Evolutionary conservation across 2,113 vertebrate species (phyloP).

Genomic region (Otocyon megalotis): DNA sequence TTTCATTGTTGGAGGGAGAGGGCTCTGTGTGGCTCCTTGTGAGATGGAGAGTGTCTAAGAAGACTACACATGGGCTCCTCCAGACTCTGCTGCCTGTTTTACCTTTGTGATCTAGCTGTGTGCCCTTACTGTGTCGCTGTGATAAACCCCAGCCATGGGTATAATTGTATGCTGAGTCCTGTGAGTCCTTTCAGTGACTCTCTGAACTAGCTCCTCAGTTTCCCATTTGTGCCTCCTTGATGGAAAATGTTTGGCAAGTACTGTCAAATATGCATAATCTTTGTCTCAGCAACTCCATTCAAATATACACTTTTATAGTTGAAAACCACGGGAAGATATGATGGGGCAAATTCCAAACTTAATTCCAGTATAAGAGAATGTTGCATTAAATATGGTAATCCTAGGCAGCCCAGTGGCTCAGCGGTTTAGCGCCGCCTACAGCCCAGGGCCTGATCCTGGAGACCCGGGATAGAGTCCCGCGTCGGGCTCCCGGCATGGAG

Average conservation of each 20-base stretch:
- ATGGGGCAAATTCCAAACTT: not conserved
- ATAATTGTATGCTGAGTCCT: not conserved
- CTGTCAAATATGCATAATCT: not conserved
- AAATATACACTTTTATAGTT: not conserved
- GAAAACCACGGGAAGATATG: not conserved
- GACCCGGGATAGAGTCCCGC: too few species aligned
- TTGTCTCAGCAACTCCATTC: not conserved
- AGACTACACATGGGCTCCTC: rapidly evolving
- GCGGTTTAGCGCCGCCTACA: too few species aligned
- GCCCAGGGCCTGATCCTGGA: too few species aligned
- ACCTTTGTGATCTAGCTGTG: not conserved
- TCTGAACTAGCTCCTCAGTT: not conserved
- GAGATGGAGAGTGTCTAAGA: too few species aligned
- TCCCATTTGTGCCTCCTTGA: not conserved
- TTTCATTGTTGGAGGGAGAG: not conserved
- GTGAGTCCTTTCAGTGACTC: not conserved
- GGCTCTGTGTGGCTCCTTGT: not conserved
- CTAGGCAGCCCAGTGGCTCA: too few species aligned
- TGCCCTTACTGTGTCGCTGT: not conserved
- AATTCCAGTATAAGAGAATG: not conserved
- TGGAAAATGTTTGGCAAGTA: not conserved
- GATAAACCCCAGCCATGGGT: not conserved
- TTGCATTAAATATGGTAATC: not conserved
- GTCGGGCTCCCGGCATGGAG: too few species aligned
- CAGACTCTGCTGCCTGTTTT: not conserved